Percentiles rank a stretch among this genome's conserved stretches.
These are phyloP conservation scores for Lepidochrysops patricia DNA, from an alignment of 2,888 invertebrate species.

Conservation along the genomic window DNA sequence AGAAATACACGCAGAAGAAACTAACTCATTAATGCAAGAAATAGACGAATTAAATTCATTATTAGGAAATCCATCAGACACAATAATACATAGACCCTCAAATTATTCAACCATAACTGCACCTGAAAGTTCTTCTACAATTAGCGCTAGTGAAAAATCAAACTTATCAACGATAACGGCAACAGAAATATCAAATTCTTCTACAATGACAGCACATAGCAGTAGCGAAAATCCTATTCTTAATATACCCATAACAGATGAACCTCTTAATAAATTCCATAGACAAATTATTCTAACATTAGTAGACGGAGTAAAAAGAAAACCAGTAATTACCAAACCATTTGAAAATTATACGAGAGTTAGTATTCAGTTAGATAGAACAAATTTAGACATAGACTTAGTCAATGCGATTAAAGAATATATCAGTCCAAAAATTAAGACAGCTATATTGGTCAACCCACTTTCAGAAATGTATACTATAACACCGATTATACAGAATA, in stretches of 20 bases:
- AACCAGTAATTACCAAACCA: slow-evolving; percentile 23
- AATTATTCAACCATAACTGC: neutral
- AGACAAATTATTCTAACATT: slow-evolving; percentile 24
- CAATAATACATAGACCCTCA: neutral
- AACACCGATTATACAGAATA: slow-evolving; percentile 24
- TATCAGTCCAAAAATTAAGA: neutral
- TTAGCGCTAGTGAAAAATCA: neutral
- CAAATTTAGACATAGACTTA: slow-evolving; percentile 23
- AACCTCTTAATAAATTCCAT: slow-evolving; percentile 18
- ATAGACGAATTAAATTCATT: slow-evolving; percentile 12
- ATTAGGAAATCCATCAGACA: slow-evolving; percentile 4
- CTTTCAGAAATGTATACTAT: slow-evolving; percentile 22
- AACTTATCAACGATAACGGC: slow-evolving; percentile 13
- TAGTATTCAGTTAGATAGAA: slow-evolving; percentile 14
- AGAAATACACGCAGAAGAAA: slow-evolving; percentile 19
- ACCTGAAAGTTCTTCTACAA: neutral
- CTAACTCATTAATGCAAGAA: slow-evolving; percentile 18
- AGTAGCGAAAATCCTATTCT: slow-evolving; percentile 16
- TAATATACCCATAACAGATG: slow-evolving; percentile 10
- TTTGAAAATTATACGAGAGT: slow-evolving; percentile 25
- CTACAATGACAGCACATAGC: slow-evolving; percentile 16
- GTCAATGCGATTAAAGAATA: slow-evolving; percentile 20
- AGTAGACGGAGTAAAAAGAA: slow-evolving; percentile 24
- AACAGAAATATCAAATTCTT: slow-evolving; percentile 4
- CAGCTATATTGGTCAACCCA: slow-evolving; percentile 18